Base-by-base conservation (phyloP, 2,113 vertebrate species). In the cattle (Bos taurus) region DNA sequence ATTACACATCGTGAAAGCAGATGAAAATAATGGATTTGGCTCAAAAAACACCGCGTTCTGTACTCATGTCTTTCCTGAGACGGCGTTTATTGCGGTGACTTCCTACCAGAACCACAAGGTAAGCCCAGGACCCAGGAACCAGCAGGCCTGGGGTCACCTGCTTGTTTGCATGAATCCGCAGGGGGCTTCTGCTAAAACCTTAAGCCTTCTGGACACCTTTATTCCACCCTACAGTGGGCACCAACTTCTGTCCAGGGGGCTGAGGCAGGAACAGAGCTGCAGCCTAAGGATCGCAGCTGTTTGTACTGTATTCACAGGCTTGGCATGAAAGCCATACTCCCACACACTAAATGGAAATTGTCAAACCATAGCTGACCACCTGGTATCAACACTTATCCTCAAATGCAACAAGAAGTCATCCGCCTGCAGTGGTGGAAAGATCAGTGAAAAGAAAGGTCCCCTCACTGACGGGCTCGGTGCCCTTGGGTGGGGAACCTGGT, bases 41-140 rank as follows among this genome's bases (percentile, higher is more conserved):
- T 99, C 99, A 85, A 99, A 99, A 98, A 99, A 99, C 98, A 99
- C 99, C 0, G 99, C 99, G 12, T 99, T 99, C 98, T 99, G 99
- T 98, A 99, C 99, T 5, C 99, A 99, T 52, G 99, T 99, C 95
- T 99, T 99, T 98, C 99, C 99, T 0, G 99, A 99, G 99, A 99
- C 99, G 0, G 99, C 99, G 5, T 99, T 99, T 98, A 99, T 99
- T 50, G 99, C 99, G 0, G 99, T 99, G 57, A 99, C 99, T 30
- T 99, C 99, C 95, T 99, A 99, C 95, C 99, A 99, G 96, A 99
- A 99, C 98, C 99, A 99, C 82, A 99, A 99, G 99, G 99, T 99
- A 98, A 99, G 98, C 12, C 2, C 4, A 0, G 25, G 2, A 11
- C 91, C 90, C 13, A 0, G 80, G 21, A 6, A 30, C n/a, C n/a